Evolutionary conservation across 1,140 invertebrate genomes (phyloP).

Genomic region (Pogonus chalceus): DNA sequence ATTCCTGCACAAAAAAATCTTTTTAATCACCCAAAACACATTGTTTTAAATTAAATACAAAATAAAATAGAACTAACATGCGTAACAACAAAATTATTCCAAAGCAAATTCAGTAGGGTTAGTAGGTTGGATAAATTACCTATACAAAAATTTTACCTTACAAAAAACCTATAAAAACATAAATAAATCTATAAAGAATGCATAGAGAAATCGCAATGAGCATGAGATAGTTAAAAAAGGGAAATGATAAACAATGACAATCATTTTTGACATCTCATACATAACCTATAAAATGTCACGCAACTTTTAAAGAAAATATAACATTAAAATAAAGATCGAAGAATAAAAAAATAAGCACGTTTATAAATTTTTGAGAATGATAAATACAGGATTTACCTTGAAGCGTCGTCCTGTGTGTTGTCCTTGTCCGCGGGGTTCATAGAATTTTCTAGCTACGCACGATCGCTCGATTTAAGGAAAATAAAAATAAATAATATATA

Average conservation of each 20-base stretch:
- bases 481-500: conserved; percentile 1
- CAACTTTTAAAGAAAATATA: background rate
- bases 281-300: conserved; percentile 19
- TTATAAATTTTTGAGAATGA: conserved; percentile 9
- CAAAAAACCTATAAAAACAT: no score
- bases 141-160: no score
- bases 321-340: background rate
- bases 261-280: conserved; percentile 24
- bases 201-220: conserved; percentile 13
- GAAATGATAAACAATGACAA: conserved; percentile 19
- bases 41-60: background rate
- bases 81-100: background rate
- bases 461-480: background rate
- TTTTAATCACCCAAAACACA: conserved; percentile 3
- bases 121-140: conserved; percentile 11
- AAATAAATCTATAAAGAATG: no score
- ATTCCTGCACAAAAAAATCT: conserved; percentile 20
- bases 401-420: conserved; percentile 30
- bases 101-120: background rate
- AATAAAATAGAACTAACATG: background rate
- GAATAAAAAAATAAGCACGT: background rate
- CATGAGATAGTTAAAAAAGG: conserved; percentile 5
- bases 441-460: conserved; percentile 19
- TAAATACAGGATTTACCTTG: conserved; percentile 24
- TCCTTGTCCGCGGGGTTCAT: conserved; percentile 31